phyloP scores from a whole-genome alignment of 2,888 invertebrate genomes.

The Subacronicta megacephala region DNA sequence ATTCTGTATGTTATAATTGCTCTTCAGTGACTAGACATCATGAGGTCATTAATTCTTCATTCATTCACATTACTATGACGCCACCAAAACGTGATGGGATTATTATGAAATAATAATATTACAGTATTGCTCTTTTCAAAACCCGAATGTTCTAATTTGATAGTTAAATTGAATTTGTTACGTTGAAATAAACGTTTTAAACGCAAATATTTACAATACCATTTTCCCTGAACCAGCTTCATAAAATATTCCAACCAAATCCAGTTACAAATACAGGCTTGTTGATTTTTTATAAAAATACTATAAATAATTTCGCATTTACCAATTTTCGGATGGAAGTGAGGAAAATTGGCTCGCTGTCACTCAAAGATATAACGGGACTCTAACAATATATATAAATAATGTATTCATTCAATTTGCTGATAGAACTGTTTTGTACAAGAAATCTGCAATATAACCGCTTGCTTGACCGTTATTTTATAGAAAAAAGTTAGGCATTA shows the following conservation, averaged over 20 bases:
- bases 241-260: constrained; percentile 31
- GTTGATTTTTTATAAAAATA: constrained; percentile 13
- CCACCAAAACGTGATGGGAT: too few relatives aligned
- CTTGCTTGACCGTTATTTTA: constrained; percentile 17
- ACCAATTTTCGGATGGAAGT: constrained; percentile 22
- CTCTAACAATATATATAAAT: constrained; percentile 9
- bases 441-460: constrained; percentile 21
- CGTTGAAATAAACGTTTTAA: too few relatives aligned
- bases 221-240: constrained; percentile 11
- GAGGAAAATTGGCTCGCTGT: constrained; percentile 11
- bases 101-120: too few relatives aligned
- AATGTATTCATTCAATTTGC: constrained; percentile 19
- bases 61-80: too few relatives aligned
- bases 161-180: too few relatives aligned
- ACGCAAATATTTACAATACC: constrained; percentile 6
- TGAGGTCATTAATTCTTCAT: too few relatives aligned
- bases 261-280: constrained; percentile 29
- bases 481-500: neutral
- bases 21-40: too few relatives aligned
- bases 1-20: too few relatives aligned
- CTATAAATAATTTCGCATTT: constrained; percentile 18
- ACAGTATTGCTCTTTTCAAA: too few relatives aligned
- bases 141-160: too few relatives aligned
- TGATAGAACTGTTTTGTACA: constrained; percentile 27
- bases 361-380: constrained; percentile 23